Percentiles rank a stretch among this genome's conserved stretches.
These are phyloP conservation scores for Axea sp. DNA, from an alignment of 2,888 invertebrate species.

Conservation along the genomic window DNA sequence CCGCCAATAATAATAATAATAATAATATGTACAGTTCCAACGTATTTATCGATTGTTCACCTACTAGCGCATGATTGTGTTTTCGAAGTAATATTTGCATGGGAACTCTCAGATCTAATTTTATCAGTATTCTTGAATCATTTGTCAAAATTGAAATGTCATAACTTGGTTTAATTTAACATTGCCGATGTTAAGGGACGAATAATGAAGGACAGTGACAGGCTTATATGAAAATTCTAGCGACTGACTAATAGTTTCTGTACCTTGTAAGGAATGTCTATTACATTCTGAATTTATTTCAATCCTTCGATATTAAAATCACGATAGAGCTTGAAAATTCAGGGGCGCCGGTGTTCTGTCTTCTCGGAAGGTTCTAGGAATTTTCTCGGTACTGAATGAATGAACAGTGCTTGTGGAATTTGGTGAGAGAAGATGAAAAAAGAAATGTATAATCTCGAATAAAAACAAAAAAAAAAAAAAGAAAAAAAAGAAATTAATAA, in stretches of 20 bases:
- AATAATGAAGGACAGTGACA: slow-evolving; percentile 74
- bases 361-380: slow-evolving; percentile 58
- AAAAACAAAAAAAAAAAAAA: background rate
- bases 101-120: slow-evolving; percentile 32
- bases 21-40: too few species aligned
- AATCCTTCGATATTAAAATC: slow-evolving; percentile 56
- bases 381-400: slow-evolving; percentile 46
- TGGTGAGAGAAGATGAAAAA: slow-evolving; percentile 29
- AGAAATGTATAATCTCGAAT: slow-evolving; percentile 34
- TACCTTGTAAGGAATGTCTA: slow-evolving; percentile 55
- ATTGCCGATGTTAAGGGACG: slow-evolving; percentile 63
- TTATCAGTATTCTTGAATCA: slow-evolving; percentile 23
- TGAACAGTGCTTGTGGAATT: slow-evolving; percentile 56
- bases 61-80: slow-evolving; percentile 16
- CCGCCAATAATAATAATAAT: too few species aligned
- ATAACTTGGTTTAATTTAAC: slow-evolving; percentile 28
- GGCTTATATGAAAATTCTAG: slow-evolving; percentile 75
- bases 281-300: slow-evolving; percentile 55
- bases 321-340: slow-evolving; percentile 33
- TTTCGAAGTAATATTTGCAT: slow-evolving; percentile 42
- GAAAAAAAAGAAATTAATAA: background rate
- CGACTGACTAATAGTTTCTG: slow-evolving; percentile 72
- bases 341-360: slow-evolving; percentile 37
- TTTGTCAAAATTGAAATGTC: slow-evolving; percentile 53
- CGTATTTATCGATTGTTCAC: slow-evolving; percentile 21